Evolutionary conservation across 2,888 invertebrate species (phyloP).

Genomic region (Agrotis segetum): DNA sequence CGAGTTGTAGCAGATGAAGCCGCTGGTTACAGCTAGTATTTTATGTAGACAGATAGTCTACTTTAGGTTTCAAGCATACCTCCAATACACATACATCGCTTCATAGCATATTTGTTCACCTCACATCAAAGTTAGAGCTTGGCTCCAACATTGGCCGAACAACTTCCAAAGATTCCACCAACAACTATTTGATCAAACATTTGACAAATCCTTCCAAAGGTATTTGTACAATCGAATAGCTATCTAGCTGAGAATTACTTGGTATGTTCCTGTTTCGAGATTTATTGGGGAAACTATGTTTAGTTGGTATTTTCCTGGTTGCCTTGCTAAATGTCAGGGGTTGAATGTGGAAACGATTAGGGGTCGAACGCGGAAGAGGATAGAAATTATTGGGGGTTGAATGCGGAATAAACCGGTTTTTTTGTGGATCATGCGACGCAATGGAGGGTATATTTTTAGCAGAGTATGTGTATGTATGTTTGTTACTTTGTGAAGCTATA

Average conservation of each 20-base stretch:
- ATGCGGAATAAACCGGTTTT: no score
- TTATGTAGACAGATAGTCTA: no score
- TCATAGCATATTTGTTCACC: constrained; percentile 3
- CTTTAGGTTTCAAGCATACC: neutral
- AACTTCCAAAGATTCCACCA: constrained; percentile 46
- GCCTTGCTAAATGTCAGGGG: neutral
- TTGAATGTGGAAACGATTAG: no score
- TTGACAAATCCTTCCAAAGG: constrained; percentile 67
- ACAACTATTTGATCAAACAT: constrained; percentile 69
- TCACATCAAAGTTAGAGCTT: constrained; percentile 25
- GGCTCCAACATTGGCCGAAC: constrained; percentile 58
- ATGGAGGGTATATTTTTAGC: no score
- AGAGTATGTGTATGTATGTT: no score
- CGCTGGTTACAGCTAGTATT: no score
- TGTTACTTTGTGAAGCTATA: no score
- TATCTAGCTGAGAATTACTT: constrained; percentile 65
- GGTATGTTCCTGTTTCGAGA: constrained; percentile 48
- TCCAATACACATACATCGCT: neutral
- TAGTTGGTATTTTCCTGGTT: constrained; percentile 2
- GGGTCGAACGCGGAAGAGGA: no score
- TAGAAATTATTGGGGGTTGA: no score
- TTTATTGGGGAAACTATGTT: neutral
- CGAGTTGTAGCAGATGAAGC: no score
- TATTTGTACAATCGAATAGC: constrained; percentile 72
- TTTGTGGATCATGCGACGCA: no score